Percentiles rank a stretch among this genome's conserved stretches.
These are phyloP conservation scores for Prorops nasuta DNA, from an alignment of 1,140 invertebrate species.

Conservation along the genomic window DNA sequence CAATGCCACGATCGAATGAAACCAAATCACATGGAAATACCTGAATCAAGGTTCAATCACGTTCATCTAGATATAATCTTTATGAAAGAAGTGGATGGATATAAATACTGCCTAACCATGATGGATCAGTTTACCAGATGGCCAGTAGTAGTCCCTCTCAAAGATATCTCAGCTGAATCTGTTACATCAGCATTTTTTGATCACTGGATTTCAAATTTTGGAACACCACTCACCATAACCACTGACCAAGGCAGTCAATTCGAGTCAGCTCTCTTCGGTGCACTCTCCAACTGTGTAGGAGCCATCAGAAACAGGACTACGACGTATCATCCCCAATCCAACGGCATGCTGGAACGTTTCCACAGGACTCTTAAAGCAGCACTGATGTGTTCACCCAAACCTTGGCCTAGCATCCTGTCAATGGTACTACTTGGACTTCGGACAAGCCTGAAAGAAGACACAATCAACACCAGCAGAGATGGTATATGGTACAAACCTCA, in stretches of 20 bases:
- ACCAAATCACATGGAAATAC: background rate
- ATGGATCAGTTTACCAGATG: conserved; percentile 2
- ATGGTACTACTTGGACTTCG: background rate
- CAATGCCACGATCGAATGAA: conserved; percentile 3
- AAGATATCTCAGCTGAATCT: background rate
- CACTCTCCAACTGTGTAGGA: background rate
- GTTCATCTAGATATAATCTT: conserved; percentile 4
- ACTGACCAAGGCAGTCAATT: conserved; percentile 12
- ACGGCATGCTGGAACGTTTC: background rate
- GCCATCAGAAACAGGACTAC: background rate
- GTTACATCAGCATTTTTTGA: background rate
- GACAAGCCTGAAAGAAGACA: background rate
- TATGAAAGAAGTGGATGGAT: background rate
- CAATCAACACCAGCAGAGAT: background rate
- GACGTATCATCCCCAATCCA: background rate
- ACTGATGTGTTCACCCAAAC: too few species aligned
- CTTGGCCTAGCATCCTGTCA: background rate
- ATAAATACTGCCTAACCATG: background rate
- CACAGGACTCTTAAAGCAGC: background rate
- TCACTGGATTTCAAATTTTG: conserved; percentile 2
- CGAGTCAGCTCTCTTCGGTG: background rate
- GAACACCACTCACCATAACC: conserved; percentile 1
- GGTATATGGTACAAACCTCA: background rate
- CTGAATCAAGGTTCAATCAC: background rate
- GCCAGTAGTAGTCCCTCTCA: background rate